phyloP scores from a whole-genome alignment of 30 jellyfish, hydroid and myxozoan genomes.

The Aurelia coerulea region DNA sequence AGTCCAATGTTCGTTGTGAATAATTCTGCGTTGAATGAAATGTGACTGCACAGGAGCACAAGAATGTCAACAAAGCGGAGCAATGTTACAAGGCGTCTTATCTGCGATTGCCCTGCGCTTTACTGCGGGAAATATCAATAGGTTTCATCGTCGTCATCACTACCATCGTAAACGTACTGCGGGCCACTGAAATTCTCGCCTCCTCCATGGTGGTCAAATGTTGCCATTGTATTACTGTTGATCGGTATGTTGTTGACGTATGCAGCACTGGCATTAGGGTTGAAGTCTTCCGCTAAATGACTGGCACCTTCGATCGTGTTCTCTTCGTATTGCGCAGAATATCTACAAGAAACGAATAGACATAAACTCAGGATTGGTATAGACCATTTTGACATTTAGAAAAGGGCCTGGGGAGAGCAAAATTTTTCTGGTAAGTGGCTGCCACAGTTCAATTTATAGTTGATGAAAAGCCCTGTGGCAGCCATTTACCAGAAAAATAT shows the following conservation, averaged over 20 bases:
- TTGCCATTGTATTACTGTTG: background rate
- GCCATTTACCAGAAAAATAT: no score
- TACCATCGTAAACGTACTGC: conserved; percentile 63
- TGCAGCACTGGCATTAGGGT: background rate
- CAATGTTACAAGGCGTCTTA: background rate
- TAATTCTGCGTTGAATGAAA: conserved; percentile 4
- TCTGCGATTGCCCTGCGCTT: conserved; percentile 26
- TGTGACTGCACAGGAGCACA: conserved; percentile 15
- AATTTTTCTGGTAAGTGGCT: no score
- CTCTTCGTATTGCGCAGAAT: background rate
- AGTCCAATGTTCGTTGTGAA: conserved; percentile 5
- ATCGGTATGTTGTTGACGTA: background rate
- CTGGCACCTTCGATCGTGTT: background rate
- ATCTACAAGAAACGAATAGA: background rate
- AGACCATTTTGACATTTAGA: no score
- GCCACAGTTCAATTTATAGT: no score
- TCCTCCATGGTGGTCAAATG: background rate
- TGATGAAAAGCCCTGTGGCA: no score
- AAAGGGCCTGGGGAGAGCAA: no score
- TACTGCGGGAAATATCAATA: background rate
- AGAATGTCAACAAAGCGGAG: background rate
- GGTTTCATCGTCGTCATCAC: conserved; percentile 68
- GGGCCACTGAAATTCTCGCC: conserved; percentile 39
- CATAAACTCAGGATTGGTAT: background rate
- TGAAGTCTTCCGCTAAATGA: background rate